A percentile compares a stretch with the other conserved stretches of the same genome.
Evolutionary conservation across 2,113 vertebrate genomes (phyloP).

Genomic region (Synodontis membranacea): DNA sequence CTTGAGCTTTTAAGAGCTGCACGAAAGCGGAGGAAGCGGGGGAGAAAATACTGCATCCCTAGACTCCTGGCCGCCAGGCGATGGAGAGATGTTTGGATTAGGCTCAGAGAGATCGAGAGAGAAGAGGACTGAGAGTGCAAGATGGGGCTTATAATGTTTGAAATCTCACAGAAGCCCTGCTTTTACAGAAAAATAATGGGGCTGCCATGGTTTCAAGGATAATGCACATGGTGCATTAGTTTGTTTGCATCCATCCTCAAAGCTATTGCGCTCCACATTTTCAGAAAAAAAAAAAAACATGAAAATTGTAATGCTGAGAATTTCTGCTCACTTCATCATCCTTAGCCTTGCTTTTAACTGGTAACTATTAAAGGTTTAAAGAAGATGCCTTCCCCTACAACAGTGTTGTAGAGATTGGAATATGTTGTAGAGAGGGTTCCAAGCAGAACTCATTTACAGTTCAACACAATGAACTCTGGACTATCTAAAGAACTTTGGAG

Average conservation of each 20-base stretch:
- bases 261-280: not conserved
- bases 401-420: too few relatives aligned
- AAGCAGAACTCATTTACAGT: not conserved
- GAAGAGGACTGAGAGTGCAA: slow-evolving; percentile 34
- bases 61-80: slow-evolving; percentile 53
- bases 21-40: slow-evolving; percentile 21
- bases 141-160: slow-evolving; percentile 50
- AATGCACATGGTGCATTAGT: slow-evolving; percentile 50
- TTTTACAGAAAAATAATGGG: slow-evolving; percentile 54
- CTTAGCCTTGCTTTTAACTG: not conserved
- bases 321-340: not conserved
- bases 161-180: slow-evolving; percentile 44
- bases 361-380: not conserved
- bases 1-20: slow-evolving; percentile 48
- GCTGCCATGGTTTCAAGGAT: slow-evolving; percentile 45
- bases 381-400: not conserved
- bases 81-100: slow-evolving; percentile 59
- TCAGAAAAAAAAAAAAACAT: not conserved
- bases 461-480: not conserved
- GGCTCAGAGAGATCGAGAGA: slow-evolving; percentile 48
- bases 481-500: not conserved
- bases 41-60: slow-evolving; percentile 28
- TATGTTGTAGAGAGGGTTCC: not conserved
- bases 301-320: not conserved
- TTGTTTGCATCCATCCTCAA: slow-evolving; percentile 17